phyloP scores from a whole-genome alignment of 2,113 vertebrate genomes.

The Larimichthys polyactis region DNA sequence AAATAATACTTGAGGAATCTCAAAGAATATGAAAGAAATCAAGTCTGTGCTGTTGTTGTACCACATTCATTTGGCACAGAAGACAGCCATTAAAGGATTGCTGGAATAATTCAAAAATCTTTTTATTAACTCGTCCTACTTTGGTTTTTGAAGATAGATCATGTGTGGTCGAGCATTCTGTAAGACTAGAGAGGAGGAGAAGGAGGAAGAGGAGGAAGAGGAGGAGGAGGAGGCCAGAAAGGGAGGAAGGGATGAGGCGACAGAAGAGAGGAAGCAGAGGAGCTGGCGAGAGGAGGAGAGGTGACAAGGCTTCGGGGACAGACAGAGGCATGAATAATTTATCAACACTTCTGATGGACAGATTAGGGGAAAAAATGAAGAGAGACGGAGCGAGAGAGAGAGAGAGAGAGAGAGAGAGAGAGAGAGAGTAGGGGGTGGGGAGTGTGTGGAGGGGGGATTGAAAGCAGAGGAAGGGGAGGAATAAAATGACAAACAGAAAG shows the following conservation, averaged over 20 bases:
- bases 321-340: slow-evolving; percentile 82
- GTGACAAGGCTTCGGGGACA: slow-evolving; percentile 82
- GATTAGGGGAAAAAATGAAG: slow-evolving; percentile 81
- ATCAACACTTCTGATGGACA: slow-evolving; percentile 84
- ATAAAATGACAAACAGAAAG: slow-evolving; percentile 80
- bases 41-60: background rate
- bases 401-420: slow-evolving; percentile 72
- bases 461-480: slow-evolving; percentile 81
- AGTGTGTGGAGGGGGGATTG: slow-evolving; percentile 71
- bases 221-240: slow-evolving; percentile 48
- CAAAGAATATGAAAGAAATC: background rate
- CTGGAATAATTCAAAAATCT: slow-evolving; percentile 2
- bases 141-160: slow-evolving; percentile 30
- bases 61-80: background rate
- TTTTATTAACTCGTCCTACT: slow-evolving; percentile 32
- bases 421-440: background rate
- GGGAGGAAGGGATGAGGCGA: slow-evolving; percentile 62
- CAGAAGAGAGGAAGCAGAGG: slow-evolving; percentile 69
- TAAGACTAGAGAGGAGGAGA: slow-evolving; percentile 43
- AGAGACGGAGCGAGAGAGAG: slow-evolving; percentile 70
- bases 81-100: background rate
- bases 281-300: slow-evolving; percentile 71
- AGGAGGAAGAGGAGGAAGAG: slow-evolving; percentile 11
- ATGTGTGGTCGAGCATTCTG: slow-evolving; percentile 69
- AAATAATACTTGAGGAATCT: background rate